These are phyloP conservation scores for Chrysina gloriosa DNA, from an alignment of 2,888 invertebrate species.

Conservation along the genomic window DNA sequence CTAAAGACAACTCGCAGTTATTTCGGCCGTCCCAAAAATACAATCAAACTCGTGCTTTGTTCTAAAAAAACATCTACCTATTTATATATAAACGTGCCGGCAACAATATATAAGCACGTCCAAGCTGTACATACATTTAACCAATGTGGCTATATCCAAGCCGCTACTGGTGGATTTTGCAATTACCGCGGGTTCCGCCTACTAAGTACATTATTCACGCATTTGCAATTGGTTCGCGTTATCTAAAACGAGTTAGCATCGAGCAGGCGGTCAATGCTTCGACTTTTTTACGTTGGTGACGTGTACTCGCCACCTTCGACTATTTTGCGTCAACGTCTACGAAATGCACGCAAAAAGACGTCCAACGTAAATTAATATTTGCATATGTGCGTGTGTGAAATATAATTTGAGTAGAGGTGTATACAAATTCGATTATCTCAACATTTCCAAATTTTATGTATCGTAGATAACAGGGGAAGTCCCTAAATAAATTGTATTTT, in stretches of 20 bases:
- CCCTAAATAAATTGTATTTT: background rate
- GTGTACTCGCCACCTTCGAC: background rate
- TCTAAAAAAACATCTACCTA: conserved; percentile 12
- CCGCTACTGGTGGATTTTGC: conserved; percentile 41
- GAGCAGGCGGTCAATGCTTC: conserved; percentile 26
- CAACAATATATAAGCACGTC: conserved; percentile 15
- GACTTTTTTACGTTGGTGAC: background rate
- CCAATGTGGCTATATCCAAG: conserved; percentile 38
- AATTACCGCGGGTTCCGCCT: conserved; percentile 38
- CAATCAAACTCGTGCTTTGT: background rate
- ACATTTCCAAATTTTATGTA: no score
- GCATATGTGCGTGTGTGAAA: no score
- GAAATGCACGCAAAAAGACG: background rate
- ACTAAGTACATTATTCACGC: conserved; percentile 40
- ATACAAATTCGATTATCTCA: no score
- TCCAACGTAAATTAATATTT: no score
- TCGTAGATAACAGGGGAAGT: background rate
- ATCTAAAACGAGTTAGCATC: conserved; percentile 30
- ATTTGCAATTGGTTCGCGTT: conserved; percentile 41
- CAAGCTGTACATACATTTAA: conserved; percentile 29
- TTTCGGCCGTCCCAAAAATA: conserved; percentile 3
- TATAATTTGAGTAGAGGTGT: no score
- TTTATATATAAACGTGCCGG: conserved; percentile 22
- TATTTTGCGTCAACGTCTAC: background rate
- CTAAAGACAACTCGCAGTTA: background rate